Evolutionary conservation across 2,113 vertebrate species (phyloP).

Genomic region (Gymnogyps californianus): DNA sequence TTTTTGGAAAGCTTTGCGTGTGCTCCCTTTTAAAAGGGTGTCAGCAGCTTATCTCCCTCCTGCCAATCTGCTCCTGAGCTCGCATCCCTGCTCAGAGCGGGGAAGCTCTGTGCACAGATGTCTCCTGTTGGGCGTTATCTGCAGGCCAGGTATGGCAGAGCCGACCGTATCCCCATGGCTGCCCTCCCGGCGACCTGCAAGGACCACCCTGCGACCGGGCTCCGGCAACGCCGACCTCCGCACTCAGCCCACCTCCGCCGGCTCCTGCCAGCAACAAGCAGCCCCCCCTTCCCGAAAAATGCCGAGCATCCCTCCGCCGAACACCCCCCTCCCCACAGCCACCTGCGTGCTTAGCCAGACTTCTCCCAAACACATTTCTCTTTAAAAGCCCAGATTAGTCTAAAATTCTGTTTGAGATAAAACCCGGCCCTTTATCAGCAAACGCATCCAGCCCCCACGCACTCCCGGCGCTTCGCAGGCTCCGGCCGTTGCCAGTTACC

Average conservation of each 20-base stretch:
- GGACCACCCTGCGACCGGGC: neutral
- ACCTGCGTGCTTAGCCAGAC: neutral
- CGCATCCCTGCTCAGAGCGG: neutral
- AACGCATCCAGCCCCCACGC: conserved; percentile 25
- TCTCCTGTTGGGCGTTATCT: conserved; percentile 33
- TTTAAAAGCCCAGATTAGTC: conserved; percentile 50
- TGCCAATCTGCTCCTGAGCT: neutral
- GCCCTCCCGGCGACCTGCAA: conserved; percentile 13
- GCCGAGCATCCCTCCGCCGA: neutral
- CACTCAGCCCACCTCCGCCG: neutral
- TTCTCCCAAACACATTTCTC: conserved; percentile 45
- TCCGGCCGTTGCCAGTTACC: neutral
- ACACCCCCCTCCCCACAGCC: neutral
- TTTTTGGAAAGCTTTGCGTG: neutral
- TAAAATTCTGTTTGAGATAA: conserved; percentile 18
- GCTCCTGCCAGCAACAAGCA: neutral
- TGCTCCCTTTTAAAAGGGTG: neutral
- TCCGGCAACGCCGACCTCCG: neutral
- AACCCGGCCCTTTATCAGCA: neutral
- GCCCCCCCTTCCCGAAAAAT: neutral
- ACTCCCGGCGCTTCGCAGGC: neutral
- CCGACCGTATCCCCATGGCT: neutral
- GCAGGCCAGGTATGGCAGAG: neutral
- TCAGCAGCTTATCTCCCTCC: neutral
- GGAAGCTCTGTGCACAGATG: neutral